Conservation (phyloP, 2,113 vertebrate genomes). For the Hirundichthys speculiger region DNA sequence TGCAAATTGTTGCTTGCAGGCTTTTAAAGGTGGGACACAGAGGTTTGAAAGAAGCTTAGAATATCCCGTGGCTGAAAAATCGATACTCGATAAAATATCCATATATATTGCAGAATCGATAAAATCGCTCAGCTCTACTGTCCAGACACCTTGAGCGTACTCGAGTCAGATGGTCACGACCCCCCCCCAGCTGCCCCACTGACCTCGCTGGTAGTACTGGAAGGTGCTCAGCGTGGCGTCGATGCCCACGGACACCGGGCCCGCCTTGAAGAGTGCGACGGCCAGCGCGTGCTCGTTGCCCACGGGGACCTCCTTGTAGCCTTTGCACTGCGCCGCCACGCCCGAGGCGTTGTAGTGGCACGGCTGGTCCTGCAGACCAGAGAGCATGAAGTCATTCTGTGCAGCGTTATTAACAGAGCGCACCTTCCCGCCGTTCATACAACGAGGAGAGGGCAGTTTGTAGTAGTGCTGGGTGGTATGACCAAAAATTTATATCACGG, state of each 20-base stretch:
- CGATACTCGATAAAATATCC: too few species aligned
- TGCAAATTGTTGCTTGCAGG: too few species aligned
- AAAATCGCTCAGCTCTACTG: too few species aligned
- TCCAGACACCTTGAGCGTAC: too few species aligned
- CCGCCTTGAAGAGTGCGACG: slow-evolving; percentile 85
- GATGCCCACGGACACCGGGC: slow-evolving; percentile 88
- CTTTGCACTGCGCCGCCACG: slow-evolving; percentile 84
- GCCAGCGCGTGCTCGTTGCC: slow-evolving; percentile 87
- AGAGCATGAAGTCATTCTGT: too few species aligned
- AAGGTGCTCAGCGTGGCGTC: slow-evolving; percentile 88
- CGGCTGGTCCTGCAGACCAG: slow-evolving; percentile 80
- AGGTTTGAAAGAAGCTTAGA: too few species aligned
- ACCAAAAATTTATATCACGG: too few species aligned
- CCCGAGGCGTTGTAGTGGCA: slow-evolving; percentile 88
- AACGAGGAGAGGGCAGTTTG: neutral
- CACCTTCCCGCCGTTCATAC: neutral
- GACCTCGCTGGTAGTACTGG: slow-evolving; percentile 92
- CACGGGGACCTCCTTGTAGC: slow-evolving; percentile 83
- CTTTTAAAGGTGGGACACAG: too few species aligned
- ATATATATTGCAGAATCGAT: too few species aligned
- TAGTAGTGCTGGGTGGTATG: too few species aligned
- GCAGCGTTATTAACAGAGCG: neutral
- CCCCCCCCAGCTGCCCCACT: slow-evolving; percentile 32
- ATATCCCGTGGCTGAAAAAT: too few species aligned
- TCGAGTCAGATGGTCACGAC: too few species aligned